Conservation (phyloP, 2,888 invertebrate genomes). For the Ypsolopha scabrella region DNA sequence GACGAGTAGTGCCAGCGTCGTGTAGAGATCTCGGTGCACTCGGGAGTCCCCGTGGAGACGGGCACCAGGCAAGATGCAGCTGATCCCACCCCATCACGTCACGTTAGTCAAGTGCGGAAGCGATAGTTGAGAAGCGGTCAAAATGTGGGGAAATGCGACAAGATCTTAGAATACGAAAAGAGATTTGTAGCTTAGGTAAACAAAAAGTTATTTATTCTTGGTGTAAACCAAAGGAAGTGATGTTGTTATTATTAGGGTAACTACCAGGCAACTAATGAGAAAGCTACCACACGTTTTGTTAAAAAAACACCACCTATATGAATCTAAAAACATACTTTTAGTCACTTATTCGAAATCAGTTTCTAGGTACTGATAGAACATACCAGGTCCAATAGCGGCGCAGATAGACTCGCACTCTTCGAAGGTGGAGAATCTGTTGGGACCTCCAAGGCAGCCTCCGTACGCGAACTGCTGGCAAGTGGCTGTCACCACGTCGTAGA, state of each 20-base stretch:
- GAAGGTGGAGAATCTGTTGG: constrained; percentile 83
- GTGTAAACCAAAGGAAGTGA: too few species aligned
- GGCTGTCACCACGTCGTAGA: constrained; percentile 72
- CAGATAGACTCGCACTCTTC: constrained; percentile 83
- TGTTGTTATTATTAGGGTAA: too few species aligned
- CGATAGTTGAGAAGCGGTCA: background rate
- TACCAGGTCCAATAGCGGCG: constrained; percentile 38
- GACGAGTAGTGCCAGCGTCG: constrained; percentile 83
- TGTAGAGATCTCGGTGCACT: constrained; percentile 26
- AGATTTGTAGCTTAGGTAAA: too few species aligned
- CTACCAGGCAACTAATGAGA: background rate
- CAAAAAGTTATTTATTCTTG: too few species aligned
- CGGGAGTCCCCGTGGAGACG: constrained; percentile 25
- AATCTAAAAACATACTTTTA: too few species aligned
- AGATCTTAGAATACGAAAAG: background rate
- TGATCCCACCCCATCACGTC: constrained; percentile 22
- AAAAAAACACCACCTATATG: too few species aligned
- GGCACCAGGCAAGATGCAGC: constrained; percentile 41
- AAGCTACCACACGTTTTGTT: background rate
- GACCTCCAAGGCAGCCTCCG: constrained; percentile 87
- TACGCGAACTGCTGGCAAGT: constrained; percentile 79
- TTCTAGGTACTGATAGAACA: background rate
- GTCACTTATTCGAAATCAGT: too few species aligned
- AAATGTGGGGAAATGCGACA: background rate
- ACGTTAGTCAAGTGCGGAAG: background rate